phyloP scores from a whole-genome alignment of 2,113 vertebrate genomes.

The Mormoops blainvillei region DNA sequence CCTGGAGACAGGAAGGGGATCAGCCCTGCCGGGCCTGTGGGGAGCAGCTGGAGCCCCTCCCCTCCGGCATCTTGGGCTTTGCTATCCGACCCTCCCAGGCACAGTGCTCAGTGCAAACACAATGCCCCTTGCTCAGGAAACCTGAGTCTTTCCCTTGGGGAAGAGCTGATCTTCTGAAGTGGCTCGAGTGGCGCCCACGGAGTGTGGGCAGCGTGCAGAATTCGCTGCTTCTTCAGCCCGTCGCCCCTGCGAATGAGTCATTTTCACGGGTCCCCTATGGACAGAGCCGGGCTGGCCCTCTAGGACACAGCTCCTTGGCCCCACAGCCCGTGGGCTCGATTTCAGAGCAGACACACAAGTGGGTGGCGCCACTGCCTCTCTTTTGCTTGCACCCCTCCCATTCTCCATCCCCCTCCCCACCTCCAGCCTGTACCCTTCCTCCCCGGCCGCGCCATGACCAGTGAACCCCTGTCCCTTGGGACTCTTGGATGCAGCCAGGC shows the following conservation, averaged over 20 bases:
- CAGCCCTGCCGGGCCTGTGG: fast-evolving
- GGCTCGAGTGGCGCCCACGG: neutral
- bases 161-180: neutral
- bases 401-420: too few species aligned
- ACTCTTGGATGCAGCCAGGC: neutral
- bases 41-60: neutral
- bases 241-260: fast-evolving
- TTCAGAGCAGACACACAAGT: neutral
- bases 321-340: neutral
- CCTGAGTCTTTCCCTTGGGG: neutral
- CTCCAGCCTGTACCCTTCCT: neutral
- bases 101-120: neutral
- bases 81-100: neutral
- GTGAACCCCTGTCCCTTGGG: neutral
- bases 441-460: neutral
- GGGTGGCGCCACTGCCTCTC: neutral
- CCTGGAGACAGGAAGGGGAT: too few species aligned
- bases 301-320: neutral
- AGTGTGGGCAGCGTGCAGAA: neutral
- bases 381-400: neutral
- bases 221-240: neutral
- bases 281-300: neutral
- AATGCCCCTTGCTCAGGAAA: neutral
- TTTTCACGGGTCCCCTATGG: neutral
- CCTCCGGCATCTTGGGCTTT: neutral